Percentiles rank a stretch among this genome's conserved stretches.
Conservation (phyloP, 2,888 invertebrate genomes). For the Hymenopus coronatus region DNA sequence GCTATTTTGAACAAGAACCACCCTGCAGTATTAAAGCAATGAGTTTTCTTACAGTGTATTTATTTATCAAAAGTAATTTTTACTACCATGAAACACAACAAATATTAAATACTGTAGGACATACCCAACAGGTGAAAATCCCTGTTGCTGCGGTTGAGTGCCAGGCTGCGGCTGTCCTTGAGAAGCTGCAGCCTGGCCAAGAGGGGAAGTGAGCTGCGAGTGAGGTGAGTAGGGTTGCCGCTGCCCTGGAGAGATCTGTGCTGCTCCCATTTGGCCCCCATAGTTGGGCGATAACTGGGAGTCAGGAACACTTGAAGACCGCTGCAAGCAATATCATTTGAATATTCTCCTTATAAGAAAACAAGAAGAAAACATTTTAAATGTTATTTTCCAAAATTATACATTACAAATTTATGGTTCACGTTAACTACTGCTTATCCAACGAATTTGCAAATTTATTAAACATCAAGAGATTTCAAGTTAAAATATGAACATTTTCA, state of each 20-base stretch:
- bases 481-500: too few relatives aligned
- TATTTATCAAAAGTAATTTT: background rate
- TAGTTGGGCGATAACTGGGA: constrained; percentile 64
- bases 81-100: background rate
- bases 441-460: background rate
- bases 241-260: constrained; percentile 42
- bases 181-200: constrained; percentile 21
- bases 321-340: constrained; percentile 40
- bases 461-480: background rate
- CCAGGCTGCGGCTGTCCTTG: background rate
- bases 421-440: background rate
- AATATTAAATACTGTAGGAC: background rate
- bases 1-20: too few relatives aligned
- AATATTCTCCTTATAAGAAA: background rate
- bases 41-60: too few relatives aligned
- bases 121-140: constrained; percentile 34
- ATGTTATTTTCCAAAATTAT: too few relatives aligned
- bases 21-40: too few relatives aligned
- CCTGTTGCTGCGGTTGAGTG: constrained; percentile 29
- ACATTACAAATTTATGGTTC: too few relatives aligned
- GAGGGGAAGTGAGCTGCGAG: constrained; percentile 48
- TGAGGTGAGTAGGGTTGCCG: constrained; percentile 48
- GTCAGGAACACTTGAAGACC: constrained; percentile 52
- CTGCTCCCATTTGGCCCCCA: constrained; percentile 46
- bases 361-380: background rate